Conservation (phyloP, 92 coral and sea anemone species). For the Zoanthus sansibaricus region DNA sequence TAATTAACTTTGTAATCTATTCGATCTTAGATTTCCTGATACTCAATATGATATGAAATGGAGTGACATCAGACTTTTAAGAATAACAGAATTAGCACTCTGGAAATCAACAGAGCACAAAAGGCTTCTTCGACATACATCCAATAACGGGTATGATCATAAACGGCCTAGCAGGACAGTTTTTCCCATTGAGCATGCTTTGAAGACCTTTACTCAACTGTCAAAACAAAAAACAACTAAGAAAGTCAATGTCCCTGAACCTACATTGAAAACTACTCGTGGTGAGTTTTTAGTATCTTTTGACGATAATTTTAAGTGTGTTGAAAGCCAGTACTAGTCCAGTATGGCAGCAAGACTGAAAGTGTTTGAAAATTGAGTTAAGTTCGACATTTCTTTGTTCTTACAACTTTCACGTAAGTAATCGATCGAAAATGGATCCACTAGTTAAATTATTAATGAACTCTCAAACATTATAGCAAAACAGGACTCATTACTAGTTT, state of each 20-base stretch:
- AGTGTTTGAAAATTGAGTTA: too few species aligned
- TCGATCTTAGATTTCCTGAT: conserved; percentile 17
- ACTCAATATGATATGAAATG: background rate
- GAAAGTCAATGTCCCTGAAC: background rate
- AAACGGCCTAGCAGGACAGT: background rate
- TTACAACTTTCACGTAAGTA: too few species aligned
- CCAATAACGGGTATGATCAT: background rate
- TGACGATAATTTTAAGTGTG: background rate
- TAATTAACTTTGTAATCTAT: background rate
- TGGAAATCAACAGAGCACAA: conserved; percentile 39
- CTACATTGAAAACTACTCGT: background rate
- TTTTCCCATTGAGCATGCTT: conserved; percentile 25
- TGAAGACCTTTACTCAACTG: conserved; percentile 15
- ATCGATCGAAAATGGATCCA: too few species aligned
- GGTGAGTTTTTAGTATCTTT: conserved; percentile 10
- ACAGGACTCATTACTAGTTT: too few species aligned
- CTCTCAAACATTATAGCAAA: too few species aligned
- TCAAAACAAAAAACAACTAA: conserved; percentile 14
- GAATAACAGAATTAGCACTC: conserved; percentile 36
- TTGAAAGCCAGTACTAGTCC: too few species aligned
- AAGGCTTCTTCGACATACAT: background rate
- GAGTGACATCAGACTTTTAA: conserved; percentile 2
- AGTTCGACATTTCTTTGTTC: too few species aligned
- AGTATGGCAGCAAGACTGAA: too few species aligned
- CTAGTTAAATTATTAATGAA: too few species aligned